phyloP scores from a whole-genome alignment of 2,888 invertebrate species.

The Philereme transversata region DNA sequence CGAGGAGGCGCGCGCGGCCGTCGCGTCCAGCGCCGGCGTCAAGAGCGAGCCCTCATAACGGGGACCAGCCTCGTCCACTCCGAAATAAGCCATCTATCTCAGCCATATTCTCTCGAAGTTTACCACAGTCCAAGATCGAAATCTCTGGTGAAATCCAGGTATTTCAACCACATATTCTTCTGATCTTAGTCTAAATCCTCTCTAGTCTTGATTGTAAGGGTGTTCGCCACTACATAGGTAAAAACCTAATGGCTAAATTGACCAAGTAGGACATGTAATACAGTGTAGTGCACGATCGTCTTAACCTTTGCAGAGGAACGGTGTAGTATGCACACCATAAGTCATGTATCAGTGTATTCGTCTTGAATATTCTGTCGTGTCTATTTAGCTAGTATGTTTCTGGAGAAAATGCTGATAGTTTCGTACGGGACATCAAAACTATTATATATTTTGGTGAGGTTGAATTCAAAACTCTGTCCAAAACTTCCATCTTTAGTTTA shows the following conservation, averaged over 20 bases:
- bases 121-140: slow-evolving; percentile 8
- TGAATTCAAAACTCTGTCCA: no score
- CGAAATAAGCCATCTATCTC: slow-evolving; percentile 5
- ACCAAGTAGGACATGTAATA: neutral
- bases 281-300: neutral
- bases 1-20: slow-evolving; percentile 94
- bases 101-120: slow-evolving; percentile 11
- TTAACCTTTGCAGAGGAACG: slow-evolving; percentile 5
- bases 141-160: slow-evolving; percentile 11
- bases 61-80: slow-evolving; percentile 12
- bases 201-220: slow-evolving; percentile 23
- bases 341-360: neutral
- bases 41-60: slow-evolving; percentile 72
- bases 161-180: slow-evolving; percentile 12
- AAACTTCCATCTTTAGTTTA: no score
- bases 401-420: no score
- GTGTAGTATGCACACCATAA: neutral
- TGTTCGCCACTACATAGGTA: slow-evolving; percentile 7
- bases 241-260: neutral
- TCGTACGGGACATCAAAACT: no score
- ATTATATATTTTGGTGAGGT: no score
- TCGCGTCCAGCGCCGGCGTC: slow-evolving; percentile 70
- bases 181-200: slow-evolving; percentile 21
- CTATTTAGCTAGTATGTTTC: neutral
- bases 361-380: neutral